A percentile compares a stretch with the other conserved stretches of the same genome.
Evolutionary conservation across 2,888 invertebrate genomes (phyloP).

Genomic region (Synergus umbraculus): DNA sequence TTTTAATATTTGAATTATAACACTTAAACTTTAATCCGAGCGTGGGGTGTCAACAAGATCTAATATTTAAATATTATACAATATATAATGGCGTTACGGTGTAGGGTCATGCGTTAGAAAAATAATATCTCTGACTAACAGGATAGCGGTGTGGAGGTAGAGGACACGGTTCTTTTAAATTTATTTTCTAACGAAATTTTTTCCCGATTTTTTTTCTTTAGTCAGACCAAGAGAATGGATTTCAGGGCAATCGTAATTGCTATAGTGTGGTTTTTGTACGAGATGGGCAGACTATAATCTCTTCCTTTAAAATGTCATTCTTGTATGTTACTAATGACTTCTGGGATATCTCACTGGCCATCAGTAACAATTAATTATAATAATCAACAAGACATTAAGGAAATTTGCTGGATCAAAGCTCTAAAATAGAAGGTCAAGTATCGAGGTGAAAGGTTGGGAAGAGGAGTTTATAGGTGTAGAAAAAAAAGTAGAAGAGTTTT

Average conservation of each 20-base stretch:
- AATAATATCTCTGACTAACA: conserved; percentile 69
- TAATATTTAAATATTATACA: conserved; percentile 17
- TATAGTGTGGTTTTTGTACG: neutral
- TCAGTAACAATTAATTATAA: neutral
- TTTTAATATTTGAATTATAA: neutral
- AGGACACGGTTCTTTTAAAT: conserved; percentile 47
- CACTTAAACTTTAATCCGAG: conserved; percentile 11
- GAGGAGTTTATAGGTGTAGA: conserved; percentile 46
- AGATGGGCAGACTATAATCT: neutral
- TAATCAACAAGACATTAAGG: neutral
- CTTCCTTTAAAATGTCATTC: too few species aligned
- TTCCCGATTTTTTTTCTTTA: neutral
- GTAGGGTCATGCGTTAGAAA: conserved; percentile 72
- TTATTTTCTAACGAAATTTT: too few species aligned
- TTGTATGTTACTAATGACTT: neutral
- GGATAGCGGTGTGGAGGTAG: conserved; percentile 69
- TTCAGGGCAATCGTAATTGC: neutral
- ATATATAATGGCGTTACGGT: conserved; percentile 45
- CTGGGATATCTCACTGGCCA: neutral
- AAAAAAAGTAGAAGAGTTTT: conserved; percentile 49
- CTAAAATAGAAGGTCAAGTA: conserved; percentile 35
- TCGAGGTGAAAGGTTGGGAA: conserved; percentile 43
- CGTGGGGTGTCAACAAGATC: conserved; percentile 28
- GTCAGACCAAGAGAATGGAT: neutral
- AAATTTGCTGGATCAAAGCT: conserved; percentile 18